Evolutionary conservation across 2,113 vertebrate species (phyloP).

Genomic region (Cebidichthys violaceus): DNA sequence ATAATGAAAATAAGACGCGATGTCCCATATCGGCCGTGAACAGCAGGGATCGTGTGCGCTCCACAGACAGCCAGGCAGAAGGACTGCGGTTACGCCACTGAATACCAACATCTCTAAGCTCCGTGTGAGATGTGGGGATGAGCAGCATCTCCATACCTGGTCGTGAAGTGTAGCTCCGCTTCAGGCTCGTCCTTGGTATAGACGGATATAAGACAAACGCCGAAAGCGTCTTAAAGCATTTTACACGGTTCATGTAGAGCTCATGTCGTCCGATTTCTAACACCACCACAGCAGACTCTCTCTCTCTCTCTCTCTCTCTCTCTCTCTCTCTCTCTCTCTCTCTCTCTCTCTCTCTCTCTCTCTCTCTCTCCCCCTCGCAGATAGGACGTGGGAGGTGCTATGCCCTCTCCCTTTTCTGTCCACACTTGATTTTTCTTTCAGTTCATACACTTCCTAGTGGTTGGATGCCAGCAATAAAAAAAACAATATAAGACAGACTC

Average conservation of each 20-base stretch:
- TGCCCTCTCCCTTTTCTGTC: conserved; percentile 66
- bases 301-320: conserved; percentile 51
- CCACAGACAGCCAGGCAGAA: conserved; percentile 33
- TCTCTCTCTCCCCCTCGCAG: conserved; percentile 57
- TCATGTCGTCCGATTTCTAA: conserved; percentile 78
- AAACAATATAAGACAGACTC: neutral
- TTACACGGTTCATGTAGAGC: conserved; percentile 80
- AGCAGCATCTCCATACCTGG: conserved; percentile 73
- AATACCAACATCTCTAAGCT: conserved; percentile 63
- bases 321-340: conserved; percentile 59
- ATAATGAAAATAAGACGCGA: neutral
- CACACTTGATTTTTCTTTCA: conserved; percentile 63
- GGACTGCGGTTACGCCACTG: conserved; percentile 60
- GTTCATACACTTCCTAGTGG: conserved; percentile 59
- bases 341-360: conserved; percentile 42
- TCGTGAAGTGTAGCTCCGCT: conserved; percentile 69
- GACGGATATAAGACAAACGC: conserved; percentile 69
- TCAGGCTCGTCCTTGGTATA: conserved; percentile 73
- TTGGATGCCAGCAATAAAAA: conserved; percentile 26
- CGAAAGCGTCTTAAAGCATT: conserved; percentile 79
- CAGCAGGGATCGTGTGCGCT: conserved; percentile 38
- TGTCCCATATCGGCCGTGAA: conserved; percentile 9
- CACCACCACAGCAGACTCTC: conserved; percentile 65
- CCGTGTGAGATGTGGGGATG: conserved; percentile 25
- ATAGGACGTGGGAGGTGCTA: conserved; percentile 82